These are phyloP conservation scores for Limnephilus auricula DNA, from an alignment of 2,888 invertebrate genomes.

Conservation along the genomic window DNA sequence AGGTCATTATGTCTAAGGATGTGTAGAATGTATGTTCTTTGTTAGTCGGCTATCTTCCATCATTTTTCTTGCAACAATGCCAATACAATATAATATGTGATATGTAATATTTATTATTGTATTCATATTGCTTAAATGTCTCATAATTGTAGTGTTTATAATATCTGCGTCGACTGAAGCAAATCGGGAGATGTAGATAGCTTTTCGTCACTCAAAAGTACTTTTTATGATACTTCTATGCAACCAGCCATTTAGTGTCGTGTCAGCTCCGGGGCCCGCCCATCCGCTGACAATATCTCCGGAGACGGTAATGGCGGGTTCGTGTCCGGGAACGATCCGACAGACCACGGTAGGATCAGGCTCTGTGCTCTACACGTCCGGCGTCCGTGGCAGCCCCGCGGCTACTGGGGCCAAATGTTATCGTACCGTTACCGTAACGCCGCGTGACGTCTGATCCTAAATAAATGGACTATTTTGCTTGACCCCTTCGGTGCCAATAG, in stretches of 20 bases:
- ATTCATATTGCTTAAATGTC: too few relatives aligned
- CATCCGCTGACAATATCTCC: constrained; percentile 60
- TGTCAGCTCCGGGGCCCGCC: constrained; percentile 55
- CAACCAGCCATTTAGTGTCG: constrained; percentile 35
- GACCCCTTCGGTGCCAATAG: constrained; percentile 24
- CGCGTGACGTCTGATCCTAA: constrained; percentile 27
- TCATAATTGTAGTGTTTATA: too few relatives aligned
- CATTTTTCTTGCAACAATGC: too few relatives aligned
- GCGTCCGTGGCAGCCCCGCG: constrained; percentile 25
- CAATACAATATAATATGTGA: too few relatives aligned
- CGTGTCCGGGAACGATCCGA: constrained; percentile 59
- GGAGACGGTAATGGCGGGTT: constrained; percentile 61
- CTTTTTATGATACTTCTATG: neutral
- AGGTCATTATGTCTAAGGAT: too few relatives aligned
- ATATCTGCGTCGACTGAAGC: neutral
- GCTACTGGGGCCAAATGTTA: constrained; percentile 60
- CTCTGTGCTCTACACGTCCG: neutral
- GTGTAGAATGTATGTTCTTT: too few relatives aligned
- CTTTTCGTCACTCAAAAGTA: neutral
- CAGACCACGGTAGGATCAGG: neutral
- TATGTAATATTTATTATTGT: too few relatives aligned
- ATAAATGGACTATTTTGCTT: constrained; percentile 18
- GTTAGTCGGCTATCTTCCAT: too few relatives aligned
- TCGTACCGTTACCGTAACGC: constrained; percentile 59
- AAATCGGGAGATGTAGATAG: neutral